These are phyloP conservation scores for Sylvicapra grimmia DNA, from an alignment of 2,113 vertebrate species.

Conservation along the genomic window DNA sequence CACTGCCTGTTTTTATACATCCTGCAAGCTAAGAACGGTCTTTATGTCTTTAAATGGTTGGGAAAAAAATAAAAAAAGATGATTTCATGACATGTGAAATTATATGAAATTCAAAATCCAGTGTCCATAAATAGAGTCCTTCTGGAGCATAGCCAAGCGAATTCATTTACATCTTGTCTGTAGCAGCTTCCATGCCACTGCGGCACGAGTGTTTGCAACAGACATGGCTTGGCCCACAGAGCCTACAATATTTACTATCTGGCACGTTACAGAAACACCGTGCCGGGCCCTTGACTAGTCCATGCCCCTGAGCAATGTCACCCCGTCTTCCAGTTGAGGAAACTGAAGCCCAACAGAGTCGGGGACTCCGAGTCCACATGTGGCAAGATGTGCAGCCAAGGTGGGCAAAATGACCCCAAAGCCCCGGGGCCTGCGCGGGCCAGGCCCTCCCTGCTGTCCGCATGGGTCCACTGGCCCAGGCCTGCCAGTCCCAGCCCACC, in stretches of 20 bases:
- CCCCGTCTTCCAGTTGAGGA: neutral
- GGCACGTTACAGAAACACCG: rapidly evolving
- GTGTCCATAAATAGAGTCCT: neutral
- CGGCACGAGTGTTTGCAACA: neutral
- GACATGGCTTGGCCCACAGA: neutral
- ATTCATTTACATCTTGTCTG: rapidly evolving
- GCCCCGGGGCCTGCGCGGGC: rapidly evolving
- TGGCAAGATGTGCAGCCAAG: rapidly evolving
- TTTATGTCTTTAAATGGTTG: neutral
- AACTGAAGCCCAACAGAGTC: neutral
- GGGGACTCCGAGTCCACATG: rapidly evolving
- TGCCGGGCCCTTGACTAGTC: rapidly evolving
- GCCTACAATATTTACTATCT: neutral
- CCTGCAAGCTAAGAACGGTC: neutral
- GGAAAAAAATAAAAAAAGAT: neutral
- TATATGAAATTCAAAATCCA: neutral
- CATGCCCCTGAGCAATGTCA: rapidly evolving
- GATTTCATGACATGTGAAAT: neutral
- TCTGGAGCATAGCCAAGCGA: neutral
- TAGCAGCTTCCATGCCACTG: rapidly evolving
- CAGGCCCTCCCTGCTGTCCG: neutral
- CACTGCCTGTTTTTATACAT: neutral
- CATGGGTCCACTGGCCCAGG: rapidly evolving
- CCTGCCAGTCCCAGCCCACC: neutral
- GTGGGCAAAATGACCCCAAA: neutral